Conservation (phyloP, 2,797 vertebrate genomes). For the Scomberomorus guttatus region DNA sequence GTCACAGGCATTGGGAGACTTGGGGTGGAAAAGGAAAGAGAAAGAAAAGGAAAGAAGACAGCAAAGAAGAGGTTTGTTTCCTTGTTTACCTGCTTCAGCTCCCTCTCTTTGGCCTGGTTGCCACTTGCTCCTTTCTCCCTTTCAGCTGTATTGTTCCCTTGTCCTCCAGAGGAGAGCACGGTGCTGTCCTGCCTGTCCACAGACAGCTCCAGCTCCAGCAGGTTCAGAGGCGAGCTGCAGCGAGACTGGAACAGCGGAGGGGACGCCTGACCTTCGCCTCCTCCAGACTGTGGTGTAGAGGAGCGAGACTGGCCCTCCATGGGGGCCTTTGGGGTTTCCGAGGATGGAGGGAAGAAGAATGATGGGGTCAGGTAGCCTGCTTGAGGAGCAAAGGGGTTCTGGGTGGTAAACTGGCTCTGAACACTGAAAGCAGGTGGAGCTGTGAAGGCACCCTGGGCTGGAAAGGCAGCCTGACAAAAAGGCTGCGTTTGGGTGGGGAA, state of each 20-base stretch:
- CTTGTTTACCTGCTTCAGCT: conserved; percentile 80
- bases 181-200: conserved; percentile 80
- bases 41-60: neutral
- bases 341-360: conserved; percentile 75
- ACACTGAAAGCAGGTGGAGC: conserved; percentile 57
- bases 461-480: conserved; percentile 69
- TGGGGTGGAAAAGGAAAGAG: neutral
- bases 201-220: conserved; percentile 93
- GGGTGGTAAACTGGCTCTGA: conserved; percentile 78
- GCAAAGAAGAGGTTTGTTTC: conserved; percentile 1
- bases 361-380: conserved; percentile 68
- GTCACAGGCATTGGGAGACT: conserved; percentile 18
- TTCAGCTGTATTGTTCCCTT: conserved; percentile 52
- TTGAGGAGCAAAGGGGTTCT: conserved; percentile 76
- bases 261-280: conserved; percentile 81
- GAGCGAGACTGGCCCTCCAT: conserved; percentile 82
- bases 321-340: conserved; percentile 76
- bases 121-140: conserved; percentile 66
- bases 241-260: conserved; percentile 92
- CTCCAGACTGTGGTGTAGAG: conserved; percentile 84
- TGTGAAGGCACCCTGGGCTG: conserved; percentile 76
- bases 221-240: conserved; percentile 95
- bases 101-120: conserved; percentile 72
- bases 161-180: conserved; percentile 67
- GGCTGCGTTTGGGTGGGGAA: conserved; percentile 58